Evolutionary conservation across 1,140 invertebrate genomes (phyloP).

Genomic region (Polypedilum pembai): DNA sequence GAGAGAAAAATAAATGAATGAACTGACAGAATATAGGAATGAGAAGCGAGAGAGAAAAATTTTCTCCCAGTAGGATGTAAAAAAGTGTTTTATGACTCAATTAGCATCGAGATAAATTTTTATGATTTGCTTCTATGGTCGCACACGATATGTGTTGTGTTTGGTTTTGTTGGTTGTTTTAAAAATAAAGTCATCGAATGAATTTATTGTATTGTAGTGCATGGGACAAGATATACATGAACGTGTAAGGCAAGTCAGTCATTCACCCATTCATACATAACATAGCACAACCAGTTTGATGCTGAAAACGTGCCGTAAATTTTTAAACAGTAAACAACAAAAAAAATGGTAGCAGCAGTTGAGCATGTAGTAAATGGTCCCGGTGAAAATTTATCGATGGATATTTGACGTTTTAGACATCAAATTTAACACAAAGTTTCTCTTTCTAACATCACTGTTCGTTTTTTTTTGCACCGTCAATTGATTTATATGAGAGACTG

Average conservation of each 20-base stretch:
- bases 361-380: background rate
- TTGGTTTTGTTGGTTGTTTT: too few relatives aligned
- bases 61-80: background rate
- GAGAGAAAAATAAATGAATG: background rate
- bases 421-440: background rate
- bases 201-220: background rate
- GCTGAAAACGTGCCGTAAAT: constrained; percentile 2
- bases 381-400: background rate
- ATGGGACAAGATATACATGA: background rate
- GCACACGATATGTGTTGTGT: background rate
- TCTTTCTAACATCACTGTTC: too few relatives aligned
- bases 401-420: background rate
- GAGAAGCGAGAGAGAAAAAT: background rate
- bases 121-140: background rate
- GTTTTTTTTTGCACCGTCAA: too few relatives aligned
- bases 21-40: too few relatives aligned
- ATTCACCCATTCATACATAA: background rate
- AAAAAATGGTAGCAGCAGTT: background rate
- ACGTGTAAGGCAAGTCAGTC: background rate
- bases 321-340: constrained; percentile 7
- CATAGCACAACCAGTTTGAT: constrained; percentile 14
- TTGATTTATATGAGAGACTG: background rate
- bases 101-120: constrained; percentile 24
- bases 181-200: constrained; percentile 2
- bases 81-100: constrained; percentile 23